A percentile compares a stretch with the other conserved stretches of the same genome.
Evolutionary conservation across 1,140 invertebrate genomes (phyloP).

Genomic region (Cherax destructor): DNA sequence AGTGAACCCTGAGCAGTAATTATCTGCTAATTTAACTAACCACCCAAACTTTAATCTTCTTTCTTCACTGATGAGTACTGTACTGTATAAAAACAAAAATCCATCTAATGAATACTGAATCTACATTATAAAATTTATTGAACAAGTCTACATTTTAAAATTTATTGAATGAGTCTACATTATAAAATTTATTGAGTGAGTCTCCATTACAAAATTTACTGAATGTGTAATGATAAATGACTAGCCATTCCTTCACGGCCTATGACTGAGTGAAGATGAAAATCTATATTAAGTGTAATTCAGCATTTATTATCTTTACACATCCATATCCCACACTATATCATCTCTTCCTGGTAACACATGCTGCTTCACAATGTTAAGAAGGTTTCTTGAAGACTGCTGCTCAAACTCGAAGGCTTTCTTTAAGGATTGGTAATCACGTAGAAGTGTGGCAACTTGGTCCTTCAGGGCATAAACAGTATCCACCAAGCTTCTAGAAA

Average conservation of each 20-base stretch:
- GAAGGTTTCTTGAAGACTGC: constrained; percentile 26
- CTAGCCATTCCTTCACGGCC: background rate
- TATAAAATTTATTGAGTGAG: background rate
- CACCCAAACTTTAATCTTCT: too few relatives aligned
- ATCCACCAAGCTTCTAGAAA: constrained; percentile 81
- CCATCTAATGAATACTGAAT: background rate
- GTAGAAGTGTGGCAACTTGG: constrained; percentile 80
- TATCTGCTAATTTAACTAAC: too few relatives aligned
- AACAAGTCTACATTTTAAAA: background rate
- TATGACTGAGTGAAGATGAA: background rate
- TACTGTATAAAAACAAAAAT: too few relatives aligned
- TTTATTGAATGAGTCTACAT: background rate
- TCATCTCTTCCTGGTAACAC: constrained; percentile 27
- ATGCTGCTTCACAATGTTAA: constrained; percentile 42
- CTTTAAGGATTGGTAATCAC: constrained; percentile 55
- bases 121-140: background rate
- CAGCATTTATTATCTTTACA: background rate
- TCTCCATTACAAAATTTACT: background rate
- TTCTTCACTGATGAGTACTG: too few relatives aligned
- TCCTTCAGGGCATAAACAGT: constrained; percentile 83
- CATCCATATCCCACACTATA: constrained; percentile 37
- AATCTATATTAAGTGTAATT: background rate
- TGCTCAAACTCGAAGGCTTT: constrained; percentile 62
- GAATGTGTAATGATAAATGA: background rate
- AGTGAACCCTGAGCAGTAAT: too few relatives aligned